Base-by-base conservation (phyloP, 2,888 invertebrate genomes). In the Eubasilissa splendida region DNA sequence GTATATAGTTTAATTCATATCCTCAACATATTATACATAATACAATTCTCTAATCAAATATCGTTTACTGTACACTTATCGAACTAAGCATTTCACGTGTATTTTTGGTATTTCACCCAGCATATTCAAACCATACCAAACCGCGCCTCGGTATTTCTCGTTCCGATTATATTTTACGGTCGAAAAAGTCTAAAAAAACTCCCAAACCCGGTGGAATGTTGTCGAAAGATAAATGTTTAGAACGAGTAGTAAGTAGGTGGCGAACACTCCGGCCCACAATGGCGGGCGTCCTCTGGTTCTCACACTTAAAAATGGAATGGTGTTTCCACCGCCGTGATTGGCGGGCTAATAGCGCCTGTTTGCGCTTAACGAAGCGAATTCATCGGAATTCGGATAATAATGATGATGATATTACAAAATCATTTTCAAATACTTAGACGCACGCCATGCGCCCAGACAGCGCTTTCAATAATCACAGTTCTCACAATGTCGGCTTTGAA, bases 301-400 rank as follows among this genome's bases (percentile, higher is more conserved):
- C 71, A 71, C 71, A 71, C 71, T 71, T 54, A 71, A 11, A 12
- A 11, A 11, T 4, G 54, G 31, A 71, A 71, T 54, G 71, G 56
- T 31, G 71, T 71, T 68, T 33, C 33, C 54, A 22, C 22, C n/a
- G 22, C 70, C 11, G 71, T 71, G 71, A 71, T 71, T 71, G 71
- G 71, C 71, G 71, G 56, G 14, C 71, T 54, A 53, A 31, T 56
- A 54, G 56, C 56, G 54, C 10, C 56, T 22, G 22, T 22, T 1
- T 31, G 71, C 56, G 71, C 56, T 56, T 33, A 56, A 71, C 53
- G 53, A 54, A 71, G 31, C 31, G 33, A 54, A 71, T 71, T 53
- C 71, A 54, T 31, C 14, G 71, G 71, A 71, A 71, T 68, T 71
- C 56, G 22, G 14, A 33, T 53, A 71, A 33, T 53, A 71, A 71